Conservation (phyloP, 64 coral and sea anemone species). For the Astreopora myriophthalma region DNA sequence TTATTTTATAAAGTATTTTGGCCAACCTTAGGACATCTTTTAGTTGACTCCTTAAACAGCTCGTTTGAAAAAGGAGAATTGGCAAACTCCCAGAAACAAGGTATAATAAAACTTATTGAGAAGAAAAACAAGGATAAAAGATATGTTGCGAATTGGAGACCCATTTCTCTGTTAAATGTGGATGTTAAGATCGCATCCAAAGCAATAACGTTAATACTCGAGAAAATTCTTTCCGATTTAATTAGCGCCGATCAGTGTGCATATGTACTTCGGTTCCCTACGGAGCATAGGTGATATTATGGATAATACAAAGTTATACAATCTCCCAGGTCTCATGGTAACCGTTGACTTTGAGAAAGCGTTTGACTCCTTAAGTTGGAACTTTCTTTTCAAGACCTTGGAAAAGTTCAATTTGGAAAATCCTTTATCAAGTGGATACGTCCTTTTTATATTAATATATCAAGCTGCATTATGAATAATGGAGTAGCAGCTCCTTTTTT, state of each 20-base stretch:
- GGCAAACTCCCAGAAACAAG: conserved; percentile 4
- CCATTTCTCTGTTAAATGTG: conserved; percentile 17
- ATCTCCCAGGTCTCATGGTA: background rate
- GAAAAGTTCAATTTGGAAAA: conserved; percentile 3
- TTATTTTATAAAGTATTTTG: conserved; percentile 47
- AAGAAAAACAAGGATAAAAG: conserved; percentile 5
- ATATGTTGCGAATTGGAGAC: background rate
- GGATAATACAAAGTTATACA: background rate
- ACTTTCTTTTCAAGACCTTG: conserved; percentile 5
- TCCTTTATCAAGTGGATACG: conserved; percentile 6
- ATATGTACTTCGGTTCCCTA: background rate
- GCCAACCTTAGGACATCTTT: background rate
- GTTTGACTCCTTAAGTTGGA: conserved; percentile 23
- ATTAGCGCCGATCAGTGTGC: background rate
- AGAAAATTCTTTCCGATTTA: background rate
- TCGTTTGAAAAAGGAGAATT: conserved; percentile 8
- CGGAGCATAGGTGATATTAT: background rate
- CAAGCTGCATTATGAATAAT: conserved; percentile 4
- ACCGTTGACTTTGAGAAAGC: conserved; percentile 36
- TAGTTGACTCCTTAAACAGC: conserved; percentile 19
- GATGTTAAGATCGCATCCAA: conserved; percentile 37
- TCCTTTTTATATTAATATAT: conserved; percentile 25
- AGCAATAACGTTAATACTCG: conserved; percentile 22
- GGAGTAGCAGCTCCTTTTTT: background rate
- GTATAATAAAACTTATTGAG: background rate